Conservation (phyloP, 2,113 vertebrate species). For the Pungitius pungitius region DNA sequence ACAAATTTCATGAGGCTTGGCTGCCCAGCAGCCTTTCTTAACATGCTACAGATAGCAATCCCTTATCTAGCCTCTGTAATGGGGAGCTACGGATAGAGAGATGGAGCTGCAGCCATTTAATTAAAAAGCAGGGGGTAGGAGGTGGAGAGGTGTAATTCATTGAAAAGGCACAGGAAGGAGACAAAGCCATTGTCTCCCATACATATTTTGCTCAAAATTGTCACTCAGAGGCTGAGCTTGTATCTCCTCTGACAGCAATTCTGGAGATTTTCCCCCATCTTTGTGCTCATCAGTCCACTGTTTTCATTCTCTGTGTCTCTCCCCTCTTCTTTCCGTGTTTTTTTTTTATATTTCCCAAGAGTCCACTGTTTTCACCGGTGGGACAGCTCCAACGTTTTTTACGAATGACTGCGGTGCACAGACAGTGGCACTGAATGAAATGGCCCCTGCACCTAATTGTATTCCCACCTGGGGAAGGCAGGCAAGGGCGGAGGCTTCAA, state of each 20-base stretch:
- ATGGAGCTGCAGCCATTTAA: conserved; percentile 94
- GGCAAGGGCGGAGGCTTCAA: conserved; percentile 74
- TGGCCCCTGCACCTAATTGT: conserved; percentile 81
- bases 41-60: conserved; percentile 89
- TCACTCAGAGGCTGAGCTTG: conserved; percentile 77
- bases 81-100: conserved; percentile 87
- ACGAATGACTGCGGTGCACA: conserved; percentile 78
- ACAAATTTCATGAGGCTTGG: conserved; percentile 88
- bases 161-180: conserved; percentile 84
- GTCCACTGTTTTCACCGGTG: conserved; percentile 72
- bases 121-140: conserved; percentile 90
- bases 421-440: conserved; percentile 81
- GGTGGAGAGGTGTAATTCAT: conserved; percentile 82
- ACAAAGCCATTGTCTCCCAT: conserved; percentile 85
- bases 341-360: conserved; percentile 77
- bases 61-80: conserved; percentile 89
- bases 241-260: conserved; percentile 75
- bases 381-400: conserved; percentile 70
- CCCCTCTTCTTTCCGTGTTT: conserved; percentile 51
- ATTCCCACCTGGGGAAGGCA: conserved; percentile 82
- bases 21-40: conserved; percentile 87
- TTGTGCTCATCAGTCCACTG: conserved; percentile 44
- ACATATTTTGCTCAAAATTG: conserved; percentile 83
- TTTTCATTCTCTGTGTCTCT: conserved; percentile 52
- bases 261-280: conserved; percentile 56